Evolutionary conservation across 1,140 invertebrate genomes (phyloP).

Genomic region (Anadara kagoshimensis): DNA sequence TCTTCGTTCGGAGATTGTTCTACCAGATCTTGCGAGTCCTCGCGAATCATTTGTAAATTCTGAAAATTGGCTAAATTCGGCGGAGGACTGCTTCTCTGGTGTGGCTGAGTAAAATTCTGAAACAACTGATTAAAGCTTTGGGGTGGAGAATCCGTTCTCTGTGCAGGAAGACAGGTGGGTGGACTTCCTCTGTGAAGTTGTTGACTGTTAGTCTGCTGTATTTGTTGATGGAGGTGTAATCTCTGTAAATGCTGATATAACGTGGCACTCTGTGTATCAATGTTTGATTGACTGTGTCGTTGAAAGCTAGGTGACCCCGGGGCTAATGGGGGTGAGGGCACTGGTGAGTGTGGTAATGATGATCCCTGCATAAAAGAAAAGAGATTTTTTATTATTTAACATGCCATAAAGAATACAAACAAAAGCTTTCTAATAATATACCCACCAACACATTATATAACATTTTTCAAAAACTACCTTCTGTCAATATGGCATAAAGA

Average conservation of each 20-base stretch:
- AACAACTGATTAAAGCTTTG: constrained; percentile 51
- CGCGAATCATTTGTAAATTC: constrained; percentile 89
- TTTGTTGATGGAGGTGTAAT: constrained; percentile 73
- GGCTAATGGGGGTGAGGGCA: constrained; percentile 60
- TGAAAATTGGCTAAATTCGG: constrained; percentile 73
- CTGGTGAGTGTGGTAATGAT: constrained; percentile 46
- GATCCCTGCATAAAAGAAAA: constrained; percentile 33
- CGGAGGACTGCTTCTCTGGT: constrained; percentile 64
- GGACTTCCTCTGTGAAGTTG: constrained; percentile 45
- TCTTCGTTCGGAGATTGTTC: constrained; percentile 43
- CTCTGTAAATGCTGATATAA: constrained; percentile 74
- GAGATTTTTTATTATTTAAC: too few relatives aligned
- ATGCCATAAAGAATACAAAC: too few relatives aligned
- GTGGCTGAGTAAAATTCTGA: constrained; percentile 51
- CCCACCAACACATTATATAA: too few relatives aligned
- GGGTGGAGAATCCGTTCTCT: constrained; percentile 47
- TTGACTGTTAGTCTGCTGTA: constrained; percentile 39
- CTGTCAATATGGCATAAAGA: too few relatives aligned
- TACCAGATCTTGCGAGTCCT: constrained; percentile 73
- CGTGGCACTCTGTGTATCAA: constrained; percentile 51
- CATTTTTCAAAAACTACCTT: too few relatives aligned
- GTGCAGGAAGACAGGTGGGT: constrained; percentile 36
- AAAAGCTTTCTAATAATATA: too few relatives aligned
- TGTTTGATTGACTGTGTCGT: constrained; percentile 44
- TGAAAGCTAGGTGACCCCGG: constrained; percentile 69